Conservation (phyloP, 2,113 vertebrate species). For the Pituophis catenifer region DNA sequence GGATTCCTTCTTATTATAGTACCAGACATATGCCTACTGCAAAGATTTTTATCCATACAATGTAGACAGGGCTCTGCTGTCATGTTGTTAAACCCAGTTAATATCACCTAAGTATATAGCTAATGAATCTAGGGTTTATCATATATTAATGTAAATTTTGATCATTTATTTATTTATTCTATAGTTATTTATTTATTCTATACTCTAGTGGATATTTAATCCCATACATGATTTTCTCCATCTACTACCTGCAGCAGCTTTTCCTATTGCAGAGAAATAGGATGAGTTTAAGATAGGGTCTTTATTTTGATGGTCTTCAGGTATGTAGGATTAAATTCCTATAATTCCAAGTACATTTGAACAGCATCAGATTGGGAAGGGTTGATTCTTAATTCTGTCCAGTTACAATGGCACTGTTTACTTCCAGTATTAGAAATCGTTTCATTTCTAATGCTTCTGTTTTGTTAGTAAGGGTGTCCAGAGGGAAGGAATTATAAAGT, state of each 20-base stretch:
- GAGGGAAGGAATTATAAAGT: background rate
- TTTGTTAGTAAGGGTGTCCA: background rate
- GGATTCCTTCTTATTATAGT: background rate
- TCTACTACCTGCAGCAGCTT: background rate
- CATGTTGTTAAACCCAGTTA: background rate
- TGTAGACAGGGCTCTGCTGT: background rate
- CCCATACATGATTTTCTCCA: background rate
- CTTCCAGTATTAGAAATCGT: background rate
- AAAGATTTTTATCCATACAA: background rate
- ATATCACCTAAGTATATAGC: background rate
- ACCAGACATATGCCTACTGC: background rate
- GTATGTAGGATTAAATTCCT: background rate
- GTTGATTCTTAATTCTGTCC: background rate
- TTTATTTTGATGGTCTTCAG: background rate
- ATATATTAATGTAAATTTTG: background rate
- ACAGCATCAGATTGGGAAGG: background rate
- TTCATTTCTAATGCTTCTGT: background rate
- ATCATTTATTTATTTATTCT: background rate
- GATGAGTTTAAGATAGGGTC: background rate
- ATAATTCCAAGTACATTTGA: background rate
- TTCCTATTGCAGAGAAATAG: background rate
- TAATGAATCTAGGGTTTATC: background rate
- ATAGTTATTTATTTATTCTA: background rate
- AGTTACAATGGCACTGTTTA: background rate
- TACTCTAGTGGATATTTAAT: background rate